Evolutionary conservation across 2,113 vertebrate species (phyloP).

Genomic region (Ovis canadensis): DNA sequence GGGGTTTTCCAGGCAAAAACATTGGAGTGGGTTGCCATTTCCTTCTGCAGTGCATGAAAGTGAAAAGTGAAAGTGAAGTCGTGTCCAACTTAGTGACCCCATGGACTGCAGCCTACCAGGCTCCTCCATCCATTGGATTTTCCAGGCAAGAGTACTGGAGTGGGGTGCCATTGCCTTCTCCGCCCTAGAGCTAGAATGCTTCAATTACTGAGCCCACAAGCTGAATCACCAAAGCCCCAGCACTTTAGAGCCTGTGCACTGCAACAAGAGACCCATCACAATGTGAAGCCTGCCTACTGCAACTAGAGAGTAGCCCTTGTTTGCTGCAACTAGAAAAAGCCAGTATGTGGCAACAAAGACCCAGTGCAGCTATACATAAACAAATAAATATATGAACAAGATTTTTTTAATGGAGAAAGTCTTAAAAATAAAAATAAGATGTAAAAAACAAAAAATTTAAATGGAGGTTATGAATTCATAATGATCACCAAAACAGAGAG

Average conservation of each 20-base stretch:
- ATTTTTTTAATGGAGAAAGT: neutral
- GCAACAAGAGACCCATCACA: neutral
- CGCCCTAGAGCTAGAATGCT: neutral
- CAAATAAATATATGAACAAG: neutral
- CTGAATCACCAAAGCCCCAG: neutral
- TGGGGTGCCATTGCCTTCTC: neutral
- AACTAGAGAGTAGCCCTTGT: neutral
- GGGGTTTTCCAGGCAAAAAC: neutral
- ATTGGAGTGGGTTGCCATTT: neutral
- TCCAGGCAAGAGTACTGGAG: neutral
- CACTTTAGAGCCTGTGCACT: neutral
- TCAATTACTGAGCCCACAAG: neutral
- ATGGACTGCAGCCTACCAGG: too few relatives aligned
- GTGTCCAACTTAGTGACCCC: rapidly evolving
- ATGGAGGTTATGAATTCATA: neutral
- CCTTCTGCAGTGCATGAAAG: neutral
- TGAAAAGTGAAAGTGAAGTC: neutral
- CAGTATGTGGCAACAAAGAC: neutral
- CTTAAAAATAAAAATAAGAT: neutral
- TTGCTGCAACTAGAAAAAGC: neutral
- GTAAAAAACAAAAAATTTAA: neutral
- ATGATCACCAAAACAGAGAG: neutral
- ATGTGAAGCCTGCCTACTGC: neutral
- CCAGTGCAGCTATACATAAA: neutral
- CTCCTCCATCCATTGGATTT: neutral